phyloP scores from a whole-genome alignment of 2,797 vertebrate genomes.

The Philypnodon macrostomus region DNA sequence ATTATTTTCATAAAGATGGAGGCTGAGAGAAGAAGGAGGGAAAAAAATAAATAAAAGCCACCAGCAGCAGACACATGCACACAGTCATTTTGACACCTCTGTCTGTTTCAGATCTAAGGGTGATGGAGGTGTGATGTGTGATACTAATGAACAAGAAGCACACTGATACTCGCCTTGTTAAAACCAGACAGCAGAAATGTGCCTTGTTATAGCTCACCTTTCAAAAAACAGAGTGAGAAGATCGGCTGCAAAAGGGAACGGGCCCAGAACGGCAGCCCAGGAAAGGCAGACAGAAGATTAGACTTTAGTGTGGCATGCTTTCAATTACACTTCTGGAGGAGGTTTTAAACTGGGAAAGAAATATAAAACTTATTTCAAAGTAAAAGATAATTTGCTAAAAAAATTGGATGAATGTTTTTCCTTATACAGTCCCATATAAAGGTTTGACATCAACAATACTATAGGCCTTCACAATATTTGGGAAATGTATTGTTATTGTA shows the following conservation, averaged over 20 bases:
- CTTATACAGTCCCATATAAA: not conserved
- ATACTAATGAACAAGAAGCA: slow-evolving; percentile 67
- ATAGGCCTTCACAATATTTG: too few relatives aligned
- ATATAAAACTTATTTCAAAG: slow-evolving; percentile 7
- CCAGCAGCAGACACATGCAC: slow-evolving; percentile 11
- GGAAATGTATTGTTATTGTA: too few relatives aligned
- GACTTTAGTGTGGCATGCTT: slow-evolving; percentile 39
- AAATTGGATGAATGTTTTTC: not conserved
- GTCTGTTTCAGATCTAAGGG: slow-evolving; percentile 62
- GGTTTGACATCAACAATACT: slow-evolving; percentile 7
- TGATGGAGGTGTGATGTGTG: slow-evolving; percentile 63
- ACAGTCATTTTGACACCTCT: slow-evolving; percentile 66
- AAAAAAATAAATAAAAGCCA: slow-evolving; percentile 21
- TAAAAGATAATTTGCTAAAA: not conserved
- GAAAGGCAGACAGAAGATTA: slow-evolving; percentile 18
- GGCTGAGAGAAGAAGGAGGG: slow-evolving; percentile 30
- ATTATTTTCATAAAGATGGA: slow-evolving; percentile 48
- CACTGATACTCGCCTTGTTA: slow-evolving; percentile 62
- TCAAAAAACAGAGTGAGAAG: slow-evolving; percentile 39
- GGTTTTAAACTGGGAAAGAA: slow-evolving; percentile 4
- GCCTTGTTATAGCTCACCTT: slow-evolving; percentile 63
- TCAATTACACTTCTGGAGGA: slow-evolving; percentile 42
- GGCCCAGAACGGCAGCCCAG: slow-evolving; percentile 25
- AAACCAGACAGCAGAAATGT: slow-evolving; percentile 52
- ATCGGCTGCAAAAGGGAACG: slow-evolving; percentile 24